Conservation (phyloP, 2,113 vertebrate genomes). For the Amia ocellicauda region DNA sequence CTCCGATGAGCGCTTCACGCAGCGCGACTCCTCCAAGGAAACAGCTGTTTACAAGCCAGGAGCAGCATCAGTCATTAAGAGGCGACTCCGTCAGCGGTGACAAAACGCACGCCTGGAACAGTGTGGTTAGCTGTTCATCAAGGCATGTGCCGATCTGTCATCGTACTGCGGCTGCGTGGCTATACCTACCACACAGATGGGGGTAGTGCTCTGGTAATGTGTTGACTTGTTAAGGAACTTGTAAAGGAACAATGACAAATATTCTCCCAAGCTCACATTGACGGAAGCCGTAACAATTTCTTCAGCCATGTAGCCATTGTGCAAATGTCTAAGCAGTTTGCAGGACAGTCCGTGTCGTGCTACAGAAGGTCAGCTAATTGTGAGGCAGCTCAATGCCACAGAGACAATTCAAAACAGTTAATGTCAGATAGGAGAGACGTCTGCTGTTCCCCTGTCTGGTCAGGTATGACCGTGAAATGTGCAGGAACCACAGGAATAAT, state of each 20-base stretch:
- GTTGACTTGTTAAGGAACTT: no score
- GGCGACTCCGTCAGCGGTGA: neutral
- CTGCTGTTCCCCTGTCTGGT: neutral
- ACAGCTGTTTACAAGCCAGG: constrained; percentile 13
- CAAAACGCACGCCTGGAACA: neutral
- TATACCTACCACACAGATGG: neutral
- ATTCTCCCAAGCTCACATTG: neutral
- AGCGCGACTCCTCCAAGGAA: neutral
- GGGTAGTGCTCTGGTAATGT: no score
- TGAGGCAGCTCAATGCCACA: no score
- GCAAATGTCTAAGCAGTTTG: neutral
- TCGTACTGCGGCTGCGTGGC: neutral
- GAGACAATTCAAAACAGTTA: neutral
- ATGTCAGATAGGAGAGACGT: neutral
- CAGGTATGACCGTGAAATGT: neutral
- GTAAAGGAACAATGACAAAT: neutral
- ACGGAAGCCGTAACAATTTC: neutral
- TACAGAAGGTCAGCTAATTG: no score
- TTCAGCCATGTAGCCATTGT: neutral
- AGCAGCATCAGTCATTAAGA: constrained; percentile 16
- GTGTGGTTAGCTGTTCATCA: neutral
- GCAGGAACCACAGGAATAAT: neutral
- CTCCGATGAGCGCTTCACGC: neutral
- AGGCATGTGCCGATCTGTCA: neutral
- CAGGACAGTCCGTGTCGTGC: no score